phyloP scores from a whole-genome alignment of 2,888 invertebrate species.

The Acronicta leporina region DNA sequence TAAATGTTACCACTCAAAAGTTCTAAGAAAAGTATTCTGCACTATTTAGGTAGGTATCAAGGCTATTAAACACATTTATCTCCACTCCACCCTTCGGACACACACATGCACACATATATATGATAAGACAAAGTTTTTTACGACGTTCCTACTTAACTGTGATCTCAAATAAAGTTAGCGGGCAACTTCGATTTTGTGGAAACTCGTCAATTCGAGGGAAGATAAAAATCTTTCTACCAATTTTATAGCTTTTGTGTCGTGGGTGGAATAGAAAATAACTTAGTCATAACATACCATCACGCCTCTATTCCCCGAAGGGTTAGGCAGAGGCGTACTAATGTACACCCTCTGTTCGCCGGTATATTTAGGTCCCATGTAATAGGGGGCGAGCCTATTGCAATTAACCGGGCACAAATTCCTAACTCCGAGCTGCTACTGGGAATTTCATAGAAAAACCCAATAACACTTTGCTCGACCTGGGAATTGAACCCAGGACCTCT shows the following conservation, averaged over 20 bases:
- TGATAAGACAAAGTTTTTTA: conserved; percentile 33
- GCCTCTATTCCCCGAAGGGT: no score
- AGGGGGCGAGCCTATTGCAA: no score
- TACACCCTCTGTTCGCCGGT: no score
- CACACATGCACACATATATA: background rate
- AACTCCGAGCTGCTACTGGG: no score
- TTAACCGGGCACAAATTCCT: no score
- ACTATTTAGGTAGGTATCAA: conserved; percentile 14
- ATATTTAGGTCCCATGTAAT: no score
- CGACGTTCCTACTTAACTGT: conserved; percentile 16
- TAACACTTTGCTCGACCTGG: no score
- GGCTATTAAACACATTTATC: conserved; percentile 38
- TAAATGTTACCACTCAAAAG: no score
- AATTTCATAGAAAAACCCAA: no score
- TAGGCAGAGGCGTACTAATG: no score
- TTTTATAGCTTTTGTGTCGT: conserved; percentile 10
- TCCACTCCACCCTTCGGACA: conserved; percentile 5
- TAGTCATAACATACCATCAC: background rate
- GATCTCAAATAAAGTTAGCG: conserved; percentile 26
- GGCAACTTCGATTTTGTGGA: conserved; percentile 21
- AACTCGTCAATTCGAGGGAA: conserved; percentile 12
- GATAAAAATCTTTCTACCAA: conserved; percentile 9
- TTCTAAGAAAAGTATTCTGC: no score
- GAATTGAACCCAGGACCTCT: no score
- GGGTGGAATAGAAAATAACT: background rate